phyloP scores from a whole-genome alignment of 1,140 invertebrate genomes.

The Archivesica marissinica region DNA sequence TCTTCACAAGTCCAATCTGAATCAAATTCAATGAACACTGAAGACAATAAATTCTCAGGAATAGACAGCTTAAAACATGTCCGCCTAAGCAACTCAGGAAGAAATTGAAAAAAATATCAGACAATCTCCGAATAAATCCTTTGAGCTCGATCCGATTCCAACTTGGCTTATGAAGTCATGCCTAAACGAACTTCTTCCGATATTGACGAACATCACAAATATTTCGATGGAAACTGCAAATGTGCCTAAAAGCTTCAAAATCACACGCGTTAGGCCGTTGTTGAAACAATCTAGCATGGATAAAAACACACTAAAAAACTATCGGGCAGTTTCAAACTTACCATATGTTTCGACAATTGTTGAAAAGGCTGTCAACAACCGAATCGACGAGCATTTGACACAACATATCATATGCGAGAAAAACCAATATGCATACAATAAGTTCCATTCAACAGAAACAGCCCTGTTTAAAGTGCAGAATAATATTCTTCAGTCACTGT shows the following conservation, averaged over 20 bases:
- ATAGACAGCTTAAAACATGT: constrained; percentile 1
- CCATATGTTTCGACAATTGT: background rate
- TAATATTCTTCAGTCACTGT: constrained; percentile 27
- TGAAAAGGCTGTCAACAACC: background rate
- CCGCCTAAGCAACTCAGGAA: no score
- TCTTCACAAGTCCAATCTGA: background rate
- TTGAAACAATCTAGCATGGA: background rate
- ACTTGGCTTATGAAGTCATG: no score
- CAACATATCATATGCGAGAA: background rate
- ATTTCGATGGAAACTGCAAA: background rate
- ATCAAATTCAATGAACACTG: background rate
- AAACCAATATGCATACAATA: constrained; percentile 21
- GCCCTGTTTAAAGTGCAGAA: constrained; percentile 28
- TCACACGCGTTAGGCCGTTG: background rate
- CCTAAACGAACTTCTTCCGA: background rate
- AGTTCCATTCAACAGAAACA: constrained; percentile 32
- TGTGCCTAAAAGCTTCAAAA: constrained; percentile 22
- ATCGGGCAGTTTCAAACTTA: background rate
- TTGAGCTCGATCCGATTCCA: no score
- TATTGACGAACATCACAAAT: background rate
- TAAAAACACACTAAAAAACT: constrained; percentile 29
- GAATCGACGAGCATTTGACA: background rate
- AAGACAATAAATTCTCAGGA: constrained; percentile 1
- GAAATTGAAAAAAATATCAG: no score
- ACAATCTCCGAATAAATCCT: no score